Percentiles rank a stretch among this genome's conserved stretches.
Evolutionary conservation across 2,113 vertebrate genomes (phyloP).

Genomic region (Petroica traversi): DNA sequence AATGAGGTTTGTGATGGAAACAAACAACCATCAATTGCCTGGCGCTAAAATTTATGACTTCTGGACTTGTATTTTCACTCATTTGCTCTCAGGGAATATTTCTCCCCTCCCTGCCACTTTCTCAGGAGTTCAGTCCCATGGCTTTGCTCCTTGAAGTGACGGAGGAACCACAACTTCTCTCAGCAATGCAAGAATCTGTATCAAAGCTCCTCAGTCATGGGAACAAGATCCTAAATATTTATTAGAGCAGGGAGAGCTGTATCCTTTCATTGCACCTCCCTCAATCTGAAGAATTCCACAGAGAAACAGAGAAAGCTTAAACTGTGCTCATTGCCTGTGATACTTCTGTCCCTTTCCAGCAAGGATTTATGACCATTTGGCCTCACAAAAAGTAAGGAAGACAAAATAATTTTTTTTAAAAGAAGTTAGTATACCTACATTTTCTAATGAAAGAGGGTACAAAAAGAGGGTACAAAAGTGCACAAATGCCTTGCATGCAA

Average conservation of each 20-base stretch:
- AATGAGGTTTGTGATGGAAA: background rate
- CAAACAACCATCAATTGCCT: background rate
- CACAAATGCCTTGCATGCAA: background rate
- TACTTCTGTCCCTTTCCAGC: background rate
- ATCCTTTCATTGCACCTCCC: background rate
- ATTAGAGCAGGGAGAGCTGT: background rate
- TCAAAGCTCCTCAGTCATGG: background rate
- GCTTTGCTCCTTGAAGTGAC: background rate
- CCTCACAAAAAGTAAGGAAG: background rate
- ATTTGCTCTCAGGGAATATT: background rate
- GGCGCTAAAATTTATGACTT: background rate
- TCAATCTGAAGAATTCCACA: background rate
- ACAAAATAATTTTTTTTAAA: background rate
- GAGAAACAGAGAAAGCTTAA: background rate
- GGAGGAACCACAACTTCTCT: background rate
- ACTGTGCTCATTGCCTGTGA: background rate
- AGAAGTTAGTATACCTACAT: rapidly evolving
- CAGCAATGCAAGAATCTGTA: background rate
- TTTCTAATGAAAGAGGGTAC: background rate
- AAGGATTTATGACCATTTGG: background rate
- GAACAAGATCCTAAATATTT: background rate
- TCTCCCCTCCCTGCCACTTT: background rate
- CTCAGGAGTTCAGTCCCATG: background rate
- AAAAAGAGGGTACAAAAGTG: background rate
- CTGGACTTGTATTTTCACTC: background rate